Conservation (phyloP, 2,113 vertebrate species). For the Chaenocephalus aceratus region DNA sequence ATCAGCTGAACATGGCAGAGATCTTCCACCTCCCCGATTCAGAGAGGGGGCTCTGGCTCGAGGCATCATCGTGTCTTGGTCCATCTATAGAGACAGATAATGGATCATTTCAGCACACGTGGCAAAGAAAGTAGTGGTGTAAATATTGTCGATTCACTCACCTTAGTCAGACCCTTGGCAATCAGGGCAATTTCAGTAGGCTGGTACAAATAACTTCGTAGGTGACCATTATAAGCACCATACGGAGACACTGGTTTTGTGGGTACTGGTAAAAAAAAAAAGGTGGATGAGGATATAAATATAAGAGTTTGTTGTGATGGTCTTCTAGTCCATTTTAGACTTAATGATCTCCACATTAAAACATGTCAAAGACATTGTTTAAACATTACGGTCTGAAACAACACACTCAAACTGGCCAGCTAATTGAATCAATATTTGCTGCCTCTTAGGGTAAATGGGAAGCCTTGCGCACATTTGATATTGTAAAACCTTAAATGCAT, state of each 20-base stretch:
- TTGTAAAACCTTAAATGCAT: neutral
- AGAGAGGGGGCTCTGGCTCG: slow-evolving; percentile 82
- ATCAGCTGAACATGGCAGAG: slow-evolving; percentile 81
- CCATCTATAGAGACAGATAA: slow-evolving; percentile 67
- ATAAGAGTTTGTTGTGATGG: neutral
- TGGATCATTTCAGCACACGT: slow-evolving; percentile 1
- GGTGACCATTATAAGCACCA: slow-evolving; percentile 87
- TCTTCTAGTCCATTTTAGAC: neutral
- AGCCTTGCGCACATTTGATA: neutral
- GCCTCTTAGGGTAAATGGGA: neutral
- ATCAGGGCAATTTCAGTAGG: slow-evolving; percentile 94
- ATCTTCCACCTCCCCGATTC: slow-evolving; percentile 78
- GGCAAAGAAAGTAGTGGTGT: neutral
- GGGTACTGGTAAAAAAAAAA: slow-evolving; percentile 63
- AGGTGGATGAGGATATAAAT: neutral
- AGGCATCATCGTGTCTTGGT: slow-evolving; percentile 84
- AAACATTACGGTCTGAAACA: neutral
- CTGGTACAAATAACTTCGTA: slow-evolving; percentile 90
- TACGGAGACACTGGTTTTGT: slow-evolving; percentile 89
- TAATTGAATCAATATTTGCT: slow-evolving; percentile 6
- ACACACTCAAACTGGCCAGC: neutral
- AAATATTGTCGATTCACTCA: slow-evolving; percentile 33
- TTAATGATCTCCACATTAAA: neutral
- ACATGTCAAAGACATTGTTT: neutral
- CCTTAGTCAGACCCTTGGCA: slow-evolving; percentile 86